Evolutionary conservation across 92 coral and sea anemone genomes (phyloP), one percentile per base, ranked within the genome.

Genomic region (Pocillopora meandrina): DNA sequence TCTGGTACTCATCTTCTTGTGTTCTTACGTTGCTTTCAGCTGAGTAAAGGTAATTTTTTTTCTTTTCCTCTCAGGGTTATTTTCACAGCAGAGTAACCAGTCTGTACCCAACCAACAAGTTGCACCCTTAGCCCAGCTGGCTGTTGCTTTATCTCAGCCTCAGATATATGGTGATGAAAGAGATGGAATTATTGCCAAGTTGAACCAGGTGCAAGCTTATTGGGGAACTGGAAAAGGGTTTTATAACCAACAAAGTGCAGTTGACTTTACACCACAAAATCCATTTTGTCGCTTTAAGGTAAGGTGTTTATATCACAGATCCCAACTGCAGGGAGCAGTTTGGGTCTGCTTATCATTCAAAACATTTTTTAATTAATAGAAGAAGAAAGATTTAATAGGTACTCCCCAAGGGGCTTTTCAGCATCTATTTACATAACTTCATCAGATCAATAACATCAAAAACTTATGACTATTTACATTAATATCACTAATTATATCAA

Each of bases 281-380:
- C 98, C 95, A 9, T 96, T 92, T 73, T 96, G 98, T 72, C 94
- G 96, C 81, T 96, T 96, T 74, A 96, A 96, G 91, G 98, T 95
- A 89, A n/a, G 87, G 26, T 49, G 10, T 20, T 16, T 34, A 69
- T 31, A 19, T 21, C 70, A 6, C 10, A 67, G 47, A 26, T 26
- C 31, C 31, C 31, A 26, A 26, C 31, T 7, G 8, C 52, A 0
- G 8, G 52, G 52, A 42, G 8, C 52, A 42, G 52, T 42, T 42
- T 2, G 52, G 52, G 52, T 42, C 52, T 42, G 52, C 8, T 42
- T 42, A 42, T 42, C 4, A 42, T 3, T 26, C 31, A 26, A 26
- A 0, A 26, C 31, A 26, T 26, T 26, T 26, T 26, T 26, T 26
- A 26, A 26, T 26, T 26, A 26, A 26, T 26, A 26, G 31, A 26